A percentile compares a stretch with the other conserved stretches of the same genome.
Evolutionary conservation across 2,113 vertebrate species (phyloP).

Genomic region (Podilymbus podiceps): DNA sequence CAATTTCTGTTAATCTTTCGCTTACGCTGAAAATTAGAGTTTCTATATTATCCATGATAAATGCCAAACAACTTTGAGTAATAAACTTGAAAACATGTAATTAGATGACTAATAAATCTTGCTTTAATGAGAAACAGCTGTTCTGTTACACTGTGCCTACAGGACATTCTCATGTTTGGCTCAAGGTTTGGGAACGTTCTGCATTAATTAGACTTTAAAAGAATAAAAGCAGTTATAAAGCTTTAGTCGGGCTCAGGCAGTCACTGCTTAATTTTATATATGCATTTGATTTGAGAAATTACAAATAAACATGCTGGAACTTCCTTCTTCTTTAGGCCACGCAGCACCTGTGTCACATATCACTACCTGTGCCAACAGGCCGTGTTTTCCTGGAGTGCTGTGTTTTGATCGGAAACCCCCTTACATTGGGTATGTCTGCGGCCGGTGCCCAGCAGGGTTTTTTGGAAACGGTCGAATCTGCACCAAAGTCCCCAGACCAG

Average conservation of each 20-base stretch:
- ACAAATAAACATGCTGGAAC: neutral
- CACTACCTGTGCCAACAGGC: slow-evolving; percentile 71
- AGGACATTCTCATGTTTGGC: slow-evolving; percentile 35
- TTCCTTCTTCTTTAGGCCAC: neutral
- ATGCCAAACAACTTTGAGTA: slow-evolving; percentile 52
- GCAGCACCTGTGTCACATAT: neutral
- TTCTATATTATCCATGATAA: slow-evolving; percentile 53
- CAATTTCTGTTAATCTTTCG: slow-evolving; percentile 18
- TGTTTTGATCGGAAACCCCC: slow-evolving; percentile 77
- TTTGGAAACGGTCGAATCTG: slow-evolving; percentile 10
- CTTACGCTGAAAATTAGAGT: slow-evolving; percentile 37
- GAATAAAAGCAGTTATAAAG: slow-evolving; percentile 13
- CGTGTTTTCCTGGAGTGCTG: slow-evolving; percentile 77
- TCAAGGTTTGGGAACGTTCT: slow-evolving; percentile 8
- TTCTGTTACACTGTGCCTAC: slow-evolving; percentile 37
- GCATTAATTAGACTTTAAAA: slow-evolving; percentile 36
- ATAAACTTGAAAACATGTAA: slow-evolving; percentile 69
- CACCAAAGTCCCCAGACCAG: slow-evolving; percentile 8
- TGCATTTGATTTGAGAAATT: neutral
- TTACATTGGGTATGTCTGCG: slow-evolving; percentile 71
- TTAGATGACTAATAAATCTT: slow-evolving; percentile 75
- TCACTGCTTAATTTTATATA: neutral
- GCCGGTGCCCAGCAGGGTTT: slow-evolving; percentile 73
- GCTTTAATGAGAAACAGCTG: slow-evolving; percentile 77
- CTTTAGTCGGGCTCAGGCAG: neutral